A percentile compares a stretch with the other conserved stretches of the same genome.
phyloP scores from a whole-genome alignment of 2,113 vertebrate genomes.

The Periophthalmus modestus region DNA sequence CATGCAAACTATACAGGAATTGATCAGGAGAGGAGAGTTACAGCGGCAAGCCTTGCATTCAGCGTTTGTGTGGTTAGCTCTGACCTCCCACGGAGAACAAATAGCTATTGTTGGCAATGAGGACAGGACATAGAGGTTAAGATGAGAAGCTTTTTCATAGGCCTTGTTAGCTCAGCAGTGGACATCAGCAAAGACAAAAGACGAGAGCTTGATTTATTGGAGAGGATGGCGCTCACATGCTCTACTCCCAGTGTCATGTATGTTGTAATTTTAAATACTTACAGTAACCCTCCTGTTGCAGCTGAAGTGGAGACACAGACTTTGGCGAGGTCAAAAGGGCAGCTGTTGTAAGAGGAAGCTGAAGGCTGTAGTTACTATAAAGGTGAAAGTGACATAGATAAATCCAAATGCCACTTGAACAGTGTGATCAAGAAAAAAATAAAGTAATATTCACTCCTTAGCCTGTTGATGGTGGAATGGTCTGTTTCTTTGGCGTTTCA shows the following conservation, averaged over 20 bases:
- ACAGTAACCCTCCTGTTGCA: neutral
- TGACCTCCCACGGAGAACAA: constrained; percentile 64
- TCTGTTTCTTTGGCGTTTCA: neutral
- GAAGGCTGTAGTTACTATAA: constrained; percentile 3
- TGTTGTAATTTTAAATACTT: neutral
- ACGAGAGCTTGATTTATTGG: constrained; percentile 40
- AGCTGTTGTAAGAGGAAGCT: constrained; percentile 16
- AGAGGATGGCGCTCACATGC: constrained; percentile 1
- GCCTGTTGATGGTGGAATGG: neutral
- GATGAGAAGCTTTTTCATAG: constrained; percentile 46
- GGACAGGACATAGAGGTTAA: constrained; percentile 41
- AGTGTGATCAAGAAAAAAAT: neutral
- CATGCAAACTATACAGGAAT: constrained; percentile 52
- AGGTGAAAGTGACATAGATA: neutral
- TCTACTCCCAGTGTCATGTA: neutral
- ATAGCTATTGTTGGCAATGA: constrained; percentile 53
- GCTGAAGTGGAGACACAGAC: constrained; percentile 10
- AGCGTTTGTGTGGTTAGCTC: constrained; percentile 52
- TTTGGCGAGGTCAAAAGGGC: constrained; percentile 26
- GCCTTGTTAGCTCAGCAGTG: constrained; percentile 46
- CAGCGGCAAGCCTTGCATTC: constrained; percentile 28
- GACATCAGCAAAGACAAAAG: constrained; percentile 48
- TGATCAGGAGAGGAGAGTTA: constrained; percentile 41
- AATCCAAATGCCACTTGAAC: neutral
- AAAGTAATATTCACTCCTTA: neutral